Base-by-base conservation (phyloP, 2,797 vertebrate genomes). In the Spondyliosoma cantharus region DNA sequence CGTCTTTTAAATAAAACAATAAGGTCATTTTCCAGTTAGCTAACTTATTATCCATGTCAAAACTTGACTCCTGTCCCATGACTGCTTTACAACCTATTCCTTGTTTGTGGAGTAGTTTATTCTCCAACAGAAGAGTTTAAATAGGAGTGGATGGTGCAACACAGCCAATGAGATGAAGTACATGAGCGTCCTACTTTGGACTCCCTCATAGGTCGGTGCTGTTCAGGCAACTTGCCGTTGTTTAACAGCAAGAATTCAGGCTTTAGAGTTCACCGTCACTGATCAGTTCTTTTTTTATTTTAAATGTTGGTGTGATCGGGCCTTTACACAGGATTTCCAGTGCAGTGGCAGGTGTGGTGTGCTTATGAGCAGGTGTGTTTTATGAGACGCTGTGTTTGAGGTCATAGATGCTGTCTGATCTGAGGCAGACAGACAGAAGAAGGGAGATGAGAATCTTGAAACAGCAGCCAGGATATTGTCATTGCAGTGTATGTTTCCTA, bases 401-500 rank as follows among this genome's bases (percentile, higher is more conserved):
- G 85, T 89, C 61, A 54, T 69, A 80, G 48, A 79, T 50, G 2
- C 17, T 11, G 52, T 57, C 20, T 62, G 48, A 46, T 78, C 27
- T 56, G 27, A 62, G 48, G 7, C 46, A 50, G 29, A 43, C 63
- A 62, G 37, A n/a, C 50, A 50, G 73, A 45, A 63, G 52, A 60
- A 56, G 50, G 24, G 25, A 9, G 7, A n/a, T 13, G 3, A 27
- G 29, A 53, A 4, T 0, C 19, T 2, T 22, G 3, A 57, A 67
- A 58, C 81, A 62, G 77, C 76, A 74, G 75, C 74, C 32, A 63
- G 64, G 62, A 66, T 42, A 46, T 61, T 52, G 73, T 83, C 68
- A 69, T 73, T 83, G 67, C 80, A 67, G 52, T 65, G 74, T 80
- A 60, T 78, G 54, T 79, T 81, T 82, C 62, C 74, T 79, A 43